A percentile compares a stretch with the other conserved stretches of the same genome.
Evolutionary conservation across 2,113 vertebrate species (phyloP).

Genomic region (Macrotis lagotis): DNA sequence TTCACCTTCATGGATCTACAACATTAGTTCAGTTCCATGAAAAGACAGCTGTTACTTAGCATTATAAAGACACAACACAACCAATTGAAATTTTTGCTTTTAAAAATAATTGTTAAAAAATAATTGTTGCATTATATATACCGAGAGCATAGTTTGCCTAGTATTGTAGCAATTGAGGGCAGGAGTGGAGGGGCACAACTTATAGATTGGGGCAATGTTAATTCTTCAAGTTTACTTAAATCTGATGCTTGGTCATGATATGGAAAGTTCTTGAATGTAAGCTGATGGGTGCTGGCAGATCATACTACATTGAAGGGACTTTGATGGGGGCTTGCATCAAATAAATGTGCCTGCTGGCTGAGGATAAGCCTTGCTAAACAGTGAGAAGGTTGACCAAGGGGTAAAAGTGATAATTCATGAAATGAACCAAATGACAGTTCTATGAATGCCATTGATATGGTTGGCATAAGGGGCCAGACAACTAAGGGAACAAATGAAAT

Average conservation of each 20-base stretch:
- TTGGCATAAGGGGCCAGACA: not conserved
- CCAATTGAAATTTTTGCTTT: not conserved
- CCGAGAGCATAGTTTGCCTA: not conserved
- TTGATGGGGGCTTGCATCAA: not conserved
- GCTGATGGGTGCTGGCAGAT: not conserved
- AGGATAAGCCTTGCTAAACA: not conserved
- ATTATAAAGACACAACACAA: not conserved
- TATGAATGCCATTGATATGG: not conserved
- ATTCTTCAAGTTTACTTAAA: not conserved
- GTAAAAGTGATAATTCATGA: not conserved
- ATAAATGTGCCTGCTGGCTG: not conserved
- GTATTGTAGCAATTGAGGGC: not conserved
- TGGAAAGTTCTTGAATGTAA: not conserved
- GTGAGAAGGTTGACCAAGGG: not conserved
- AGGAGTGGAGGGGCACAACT: not conserved
- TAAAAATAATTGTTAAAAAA: not conserved
- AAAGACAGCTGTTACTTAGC: not conserved
- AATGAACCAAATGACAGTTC: not conserved
- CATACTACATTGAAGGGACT: not conserved
- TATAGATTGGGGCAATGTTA: not conserved
- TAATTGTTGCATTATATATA: not conserved
- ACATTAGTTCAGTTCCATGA: not conserved
- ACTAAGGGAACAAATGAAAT: not conserved
- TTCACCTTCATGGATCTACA: not conserved
- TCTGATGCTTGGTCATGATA: not conserved